Evolutionary conservation across 2,113 vertebrate species (phyloP).

Genomic region (Mirounga angustirostris): DNA sequence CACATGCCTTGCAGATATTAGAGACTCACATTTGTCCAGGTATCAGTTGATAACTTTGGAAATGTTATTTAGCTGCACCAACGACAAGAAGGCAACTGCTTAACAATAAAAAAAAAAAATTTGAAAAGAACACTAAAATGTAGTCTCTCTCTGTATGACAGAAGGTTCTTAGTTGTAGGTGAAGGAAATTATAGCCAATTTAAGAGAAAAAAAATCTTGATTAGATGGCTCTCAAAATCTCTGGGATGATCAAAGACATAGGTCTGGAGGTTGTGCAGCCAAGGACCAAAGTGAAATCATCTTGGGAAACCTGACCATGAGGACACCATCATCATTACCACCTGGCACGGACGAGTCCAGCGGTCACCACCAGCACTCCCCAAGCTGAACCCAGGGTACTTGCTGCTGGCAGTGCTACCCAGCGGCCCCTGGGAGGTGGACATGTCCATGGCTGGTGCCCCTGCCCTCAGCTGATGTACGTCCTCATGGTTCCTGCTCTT

Average conservation of each 20-base stretch:
- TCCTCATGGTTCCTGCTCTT: neutral
- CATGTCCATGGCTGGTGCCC: neutral
- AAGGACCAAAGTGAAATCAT: neutral
- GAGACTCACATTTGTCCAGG: neutral
- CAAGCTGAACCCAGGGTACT: neutral
- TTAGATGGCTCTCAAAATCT: neutral
- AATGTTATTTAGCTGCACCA: neutral
- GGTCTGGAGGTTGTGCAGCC: neutral
- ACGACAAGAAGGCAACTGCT: neutral
- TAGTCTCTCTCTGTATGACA: neutral
- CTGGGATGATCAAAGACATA: neutral
- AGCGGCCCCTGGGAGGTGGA: neutral
- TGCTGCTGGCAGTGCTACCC: neutral
- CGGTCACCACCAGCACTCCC: neutral
- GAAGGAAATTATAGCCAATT: neutral
- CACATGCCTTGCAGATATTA: neutral
- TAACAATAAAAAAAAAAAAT: neutral
- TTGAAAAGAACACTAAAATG: neutral
- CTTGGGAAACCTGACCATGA: neutral
- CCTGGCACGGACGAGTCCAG: neutral
- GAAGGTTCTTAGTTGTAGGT: neutral
- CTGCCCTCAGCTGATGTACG: fast-evolving
- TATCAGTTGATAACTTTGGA: neutral
- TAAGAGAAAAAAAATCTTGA: neutral
- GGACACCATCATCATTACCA: neutral